A percentile compares a stretch with the other conserved stretches of the same genome.
Conservation (phyloP, 2,113 vertebrate species). For the Podarcis muralis region DNA sequence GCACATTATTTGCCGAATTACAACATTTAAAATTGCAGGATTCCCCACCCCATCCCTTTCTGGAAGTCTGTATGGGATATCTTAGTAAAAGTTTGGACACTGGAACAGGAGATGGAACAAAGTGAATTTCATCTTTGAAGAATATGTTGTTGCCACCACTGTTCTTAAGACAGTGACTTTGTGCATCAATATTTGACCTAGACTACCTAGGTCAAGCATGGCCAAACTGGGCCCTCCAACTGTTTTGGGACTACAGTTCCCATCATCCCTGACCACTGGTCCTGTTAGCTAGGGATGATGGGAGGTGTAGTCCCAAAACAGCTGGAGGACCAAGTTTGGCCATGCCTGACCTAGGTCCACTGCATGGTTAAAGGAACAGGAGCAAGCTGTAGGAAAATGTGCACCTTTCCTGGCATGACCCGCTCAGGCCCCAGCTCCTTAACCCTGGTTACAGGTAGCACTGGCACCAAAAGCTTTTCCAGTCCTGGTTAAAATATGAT, state of each 20-base stretch:
- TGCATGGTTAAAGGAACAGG: not conserved
- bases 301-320: no score
- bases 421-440: not conserved
- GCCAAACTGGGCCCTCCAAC: no score
- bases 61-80: not conserved
- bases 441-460: not conserved
- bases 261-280: no score
- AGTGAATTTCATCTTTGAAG: not conserved
- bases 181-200: not conserved
- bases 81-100: conserved; percentile 2
- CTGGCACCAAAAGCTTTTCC: not conserved
- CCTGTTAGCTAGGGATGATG: no score
- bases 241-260: no score
- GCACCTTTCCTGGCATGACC: not conserved
- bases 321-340: no score
- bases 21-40: conserved; percentile 40
- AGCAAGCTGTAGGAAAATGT: not conserved
- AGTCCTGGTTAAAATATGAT: not conserved
- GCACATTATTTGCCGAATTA: conserved; percentile 50
- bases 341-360: not conserved
- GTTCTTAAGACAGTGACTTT: not conserved
- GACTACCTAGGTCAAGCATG: no score
- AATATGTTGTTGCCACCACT: not conserved
- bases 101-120: conserved; percentile 32
- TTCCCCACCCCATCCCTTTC: conserved; percentile 5